Base-by-base conservation (phyloP, 2,797 vertebrate genomes). In the Pseudochaenichthys georgianus region DNA sequence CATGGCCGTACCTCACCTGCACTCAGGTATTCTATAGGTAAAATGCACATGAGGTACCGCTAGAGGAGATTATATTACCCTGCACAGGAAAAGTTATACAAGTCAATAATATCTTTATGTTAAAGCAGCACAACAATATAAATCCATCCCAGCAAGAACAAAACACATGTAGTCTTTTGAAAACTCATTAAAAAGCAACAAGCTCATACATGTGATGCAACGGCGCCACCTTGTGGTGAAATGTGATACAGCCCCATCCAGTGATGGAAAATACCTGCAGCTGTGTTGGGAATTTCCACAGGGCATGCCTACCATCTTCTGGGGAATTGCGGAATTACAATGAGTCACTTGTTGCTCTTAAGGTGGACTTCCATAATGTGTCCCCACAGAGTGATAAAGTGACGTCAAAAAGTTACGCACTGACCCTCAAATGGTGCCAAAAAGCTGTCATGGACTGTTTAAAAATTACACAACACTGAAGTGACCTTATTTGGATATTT, bases 341-440 rank as follows among this genome's bases (percentile, higher is more conserved):
- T 4, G 3, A 1, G 3, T 28, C 10, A 0, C 9, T 46, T 65
- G 51, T 21, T 64, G 28, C 7, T 82, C 42, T 95, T 95, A 95
- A 95, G 95, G 94, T 94, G 86, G 94, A 89, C 70, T 75, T 23
- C 11, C 0, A 16, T 0, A 21, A 64, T 77, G 6, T 38, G 10
- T 11, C 4, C 0, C 3, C 3, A 31, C 1, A 5, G 9, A 17
- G 17, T 47, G 0, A 28, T 28, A 1, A 34, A 9, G 5, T 52
- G 19, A 64, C 13, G 4, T 64, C 45, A 16, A 31, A 9, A 46
- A 47, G 5, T 64, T 3, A 12, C 9, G 19, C 57, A 48, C 5
- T 21, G 9, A 9, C 21, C 15, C 46, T 10, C 11, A 53, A 65
- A 13, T 38, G 0, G 9, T 17, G 19, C 41, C 55, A 63, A 3